phyloP scores from a whole-genome alignment of 2,888 invertebrate species.

The Temnothorax ravouxi region DNA sequence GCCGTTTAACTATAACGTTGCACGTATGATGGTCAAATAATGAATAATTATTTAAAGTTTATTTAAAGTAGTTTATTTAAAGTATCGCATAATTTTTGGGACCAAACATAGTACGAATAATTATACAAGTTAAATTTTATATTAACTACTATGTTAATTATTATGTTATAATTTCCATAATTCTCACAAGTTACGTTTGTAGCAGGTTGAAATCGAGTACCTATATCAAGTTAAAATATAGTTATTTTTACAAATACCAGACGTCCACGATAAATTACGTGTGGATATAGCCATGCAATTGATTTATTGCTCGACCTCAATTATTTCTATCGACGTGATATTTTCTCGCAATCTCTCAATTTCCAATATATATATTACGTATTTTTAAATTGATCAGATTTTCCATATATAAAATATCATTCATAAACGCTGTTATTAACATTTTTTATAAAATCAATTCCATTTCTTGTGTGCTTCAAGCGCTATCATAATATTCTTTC shows the following conservation, averaged over 20 bases:
- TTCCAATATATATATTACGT: slow-evolving; percentile 21
- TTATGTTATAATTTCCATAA: neutral
- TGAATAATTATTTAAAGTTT: neutral
- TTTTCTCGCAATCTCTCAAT: slow-evolving; percentile 45
- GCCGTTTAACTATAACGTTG: neutral
- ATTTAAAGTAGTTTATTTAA: neutral
- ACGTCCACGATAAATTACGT: slow-evolving; percentile 34
- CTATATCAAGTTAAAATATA: slow-evolving; percentile 20
- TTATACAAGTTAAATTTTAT: neutral
- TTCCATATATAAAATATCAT: slow-evolving; percentile 32
- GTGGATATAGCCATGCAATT: slow-evolving; percentile 32
- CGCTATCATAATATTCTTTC: neutral
- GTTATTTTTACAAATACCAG: slow-evolving; percentile 32
- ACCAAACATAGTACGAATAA: neutral
- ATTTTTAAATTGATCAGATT: slow-evolving; percentile 42
- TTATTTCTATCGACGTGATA: slow-evolving; percentile 41
- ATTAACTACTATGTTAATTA: neutral
- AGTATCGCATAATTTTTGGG: neutral
- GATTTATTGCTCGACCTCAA: slow-evolving; percentile 39
- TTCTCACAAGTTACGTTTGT: neutral
- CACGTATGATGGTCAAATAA: neutral
- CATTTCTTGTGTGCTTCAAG: neutral
- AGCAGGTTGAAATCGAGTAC: neutral
- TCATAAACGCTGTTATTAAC: slow-evolving; percentile 24
- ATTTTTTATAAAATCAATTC: slow-evolving; percentile 25